Conservation (phyloP, 92 coral and sea anemone species). For the Phenganax stokvisi region DNA sequence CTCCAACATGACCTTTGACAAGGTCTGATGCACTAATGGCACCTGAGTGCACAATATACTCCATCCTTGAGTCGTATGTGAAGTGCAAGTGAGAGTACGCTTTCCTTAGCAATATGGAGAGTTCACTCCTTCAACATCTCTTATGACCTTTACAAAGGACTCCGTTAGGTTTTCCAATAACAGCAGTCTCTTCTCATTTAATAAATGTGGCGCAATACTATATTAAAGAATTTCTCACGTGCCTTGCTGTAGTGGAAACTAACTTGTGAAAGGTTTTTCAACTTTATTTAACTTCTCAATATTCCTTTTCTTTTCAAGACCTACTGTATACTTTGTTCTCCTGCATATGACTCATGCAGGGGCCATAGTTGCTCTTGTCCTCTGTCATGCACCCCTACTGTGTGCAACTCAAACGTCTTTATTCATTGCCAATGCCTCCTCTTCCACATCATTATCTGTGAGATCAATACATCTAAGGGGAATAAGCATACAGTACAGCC, state of each 20-base stretch:
- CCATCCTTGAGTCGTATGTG: slow-evolving; percentile 11
- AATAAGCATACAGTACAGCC: no score
- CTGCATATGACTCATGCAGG: slow-evolving; percentile 7
- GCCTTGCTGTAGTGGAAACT: slow-evolving; percentile 23
- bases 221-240: not conserved
- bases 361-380: slow-evolving; percentile 15
- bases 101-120: not conserved
- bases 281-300: slow-evolving; percentile 10
- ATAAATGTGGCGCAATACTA: slow-evolving; percentile 13
- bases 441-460: slow-evolving; percentile 1
- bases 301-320: slow-evolving; percentile 8
- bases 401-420: slow-evolving; percentile 1
- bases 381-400: slow-evolving; percentile 7
- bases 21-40: slow-evolving; percentile 6
- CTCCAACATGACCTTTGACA: not conserved
- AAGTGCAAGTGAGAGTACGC: not conserved
- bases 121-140: not conserved
- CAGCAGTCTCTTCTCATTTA: not conserved
- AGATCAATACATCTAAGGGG: not conserved
- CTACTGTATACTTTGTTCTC: slow-evolving; percentile 13
- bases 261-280: not conserved
- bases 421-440: not conserved
- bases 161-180: slow-evolving; percentile 10
- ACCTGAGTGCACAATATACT: slow-evolving; percentile 23
- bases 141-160: not conserved